phyloP scores from a whole-genome alignment of 2,888 invertebrate genomes.

The Eristalis pertinax region DNA sequence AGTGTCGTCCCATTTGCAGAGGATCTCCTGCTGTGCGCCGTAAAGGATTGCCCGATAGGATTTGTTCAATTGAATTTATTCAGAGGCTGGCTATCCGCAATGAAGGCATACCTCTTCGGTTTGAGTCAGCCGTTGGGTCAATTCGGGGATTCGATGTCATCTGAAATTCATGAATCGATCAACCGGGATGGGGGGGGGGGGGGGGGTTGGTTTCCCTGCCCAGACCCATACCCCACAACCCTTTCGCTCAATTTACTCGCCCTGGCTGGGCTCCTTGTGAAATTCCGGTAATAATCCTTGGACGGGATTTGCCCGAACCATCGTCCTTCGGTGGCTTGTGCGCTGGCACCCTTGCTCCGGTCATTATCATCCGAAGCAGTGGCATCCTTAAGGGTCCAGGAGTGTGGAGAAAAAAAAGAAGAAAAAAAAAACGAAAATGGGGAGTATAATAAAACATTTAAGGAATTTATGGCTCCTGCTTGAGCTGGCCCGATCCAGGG shows the following conservation, averaged over 20 bases:
- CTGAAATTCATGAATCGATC: slow-evolving; percentile 67
- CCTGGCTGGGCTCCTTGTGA: slow-evolving; percentile 24
- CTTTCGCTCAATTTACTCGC: slow-evolving; percentile 37
- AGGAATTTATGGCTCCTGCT: slow-evolving; percentile 61
- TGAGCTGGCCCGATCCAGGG: slow-evolving; percentile 17
- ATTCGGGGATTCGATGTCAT: slow-evolving; percentile 61
- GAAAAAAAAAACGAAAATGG: neutral
- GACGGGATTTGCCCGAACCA: slow-evolving; percentile 41
- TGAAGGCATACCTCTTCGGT: neutral
- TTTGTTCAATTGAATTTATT: slow-evolving; percentile 66
- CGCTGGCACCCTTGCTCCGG: slow-evolving; percentile 14
- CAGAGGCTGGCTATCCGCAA: neutral
- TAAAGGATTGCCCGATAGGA: slow-evolving; percentile 60
- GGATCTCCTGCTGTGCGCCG: slow-evolving; percentile 17
- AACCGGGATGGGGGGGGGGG: slow-evolving; percentile 5
- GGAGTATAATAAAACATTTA: slow-evolving; percentile 62
- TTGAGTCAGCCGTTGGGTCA: slow-evolving; percentile 55
- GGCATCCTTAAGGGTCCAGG: slow-evolving; percentile 14
- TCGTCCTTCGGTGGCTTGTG: neutral
- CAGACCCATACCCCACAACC: neutral
- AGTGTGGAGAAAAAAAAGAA: neutral
- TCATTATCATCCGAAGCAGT: slow-evolving; percentile 48
- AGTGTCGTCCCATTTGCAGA: slow-evolving; percentile 35
- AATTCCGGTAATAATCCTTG: slow-evolving; percentile 49
- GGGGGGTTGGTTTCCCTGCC: no score